Conservation (phyloP, 2,888 invertebrate species). For the Galeopsomyia nigrocyanea region DNA sequence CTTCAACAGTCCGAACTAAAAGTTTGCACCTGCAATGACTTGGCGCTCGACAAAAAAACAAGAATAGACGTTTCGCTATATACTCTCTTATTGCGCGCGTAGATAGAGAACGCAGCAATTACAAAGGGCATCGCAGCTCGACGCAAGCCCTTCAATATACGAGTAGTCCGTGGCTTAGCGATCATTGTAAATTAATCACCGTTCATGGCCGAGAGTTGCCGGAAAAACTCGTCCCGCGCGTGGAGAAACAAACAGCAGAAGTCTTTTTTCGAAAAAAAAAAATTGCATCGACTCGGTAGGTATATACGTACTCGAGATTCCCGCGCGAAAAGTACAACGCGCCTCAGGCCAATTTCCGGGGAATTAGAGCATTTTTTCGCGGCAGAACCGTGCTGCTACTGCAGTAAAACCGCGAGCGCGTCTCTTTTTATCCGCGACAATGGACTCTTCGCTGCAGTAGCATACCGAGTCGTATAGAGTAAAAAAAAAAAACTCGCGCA, state of each 20-base stretch:
- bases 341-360: slow-evolving; percentile 40
- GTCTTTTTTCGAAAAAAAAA: not conserved
- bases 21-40: no score
- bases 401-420: slow-evolving; percentile 11
- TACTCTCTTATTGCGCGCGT: no score
- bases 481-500: slow-evolving; percentile 31
- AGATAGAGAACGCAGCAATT: not conserved
- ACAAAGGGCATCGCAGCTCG: not conserved
- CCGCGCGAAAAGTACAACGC: no score
- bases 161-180: not conserved
- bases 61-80: not conserved
- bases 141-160: not conserved
- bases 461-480: not conserved
- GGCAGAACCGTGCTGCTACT: not conserved
- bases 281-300: no score
- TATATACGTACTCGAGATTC: no score
- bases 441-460: slow-evolving; percentile 2
- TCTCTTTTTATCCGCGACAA: slow-evolving; percentile 44
- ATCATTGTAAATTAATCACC: slow-evolving; percentile 42
- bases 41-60: no score
- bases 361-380: slow-evolving; percentile 45
- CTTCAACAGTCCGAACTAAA: no score
- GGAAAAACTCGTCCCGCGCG: slow-evolving; percentile 14
- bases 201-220: not conserved
- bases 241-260: not conserved